These are phyloP conservation scores for Platanista minor DNA, from an alignment of 2,113 vertebrate genomes.

Conservation along the genomic window DNA sequence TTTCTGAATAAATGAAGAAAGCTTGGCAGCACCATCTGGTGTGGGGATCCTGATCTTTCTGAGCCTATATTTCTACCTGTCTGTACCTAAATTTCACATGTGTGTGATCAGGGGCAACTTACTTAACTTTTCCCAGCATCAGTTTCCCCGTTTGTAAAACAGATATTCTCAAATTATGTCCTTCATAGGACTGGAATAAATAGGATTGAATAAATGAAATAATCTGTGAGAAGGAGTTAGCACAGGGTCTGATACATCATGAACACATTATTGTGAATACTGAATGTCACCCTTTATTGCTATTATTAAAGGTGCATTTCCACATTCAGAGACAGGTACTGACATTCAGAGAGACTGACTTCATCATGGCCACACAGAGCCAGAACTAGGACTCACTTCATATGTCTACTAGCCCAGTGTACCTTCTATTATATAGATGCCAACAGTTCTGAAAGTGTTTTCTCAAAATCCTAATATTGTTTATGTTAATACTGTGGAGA, in stretches of 20 bases:
- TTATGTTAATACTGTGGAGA: neutral
- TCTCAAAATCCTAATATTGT: neutral
- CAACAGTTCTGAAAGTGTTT: neutral
- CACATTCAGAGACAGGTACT: neutral
- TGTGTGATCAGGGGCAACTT: neutral
- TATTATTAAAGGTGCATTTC: neutral
- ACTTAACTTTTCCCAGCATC: neutral
- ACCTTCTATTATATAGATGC: neutral
- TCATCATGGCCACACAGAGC: neutral
- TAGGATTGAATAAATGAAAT: neutral
- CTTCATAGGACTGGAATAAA: neutral
- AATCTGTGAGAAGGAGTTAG: neutral
- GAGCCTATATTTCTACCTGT: neutral
- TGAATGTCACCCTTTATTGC: neutral
- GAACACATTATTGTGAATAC: neutral
- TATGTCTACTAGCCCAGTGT: neutral
- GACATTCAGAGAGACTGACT: neutral
- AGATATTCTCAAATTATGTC: neutral
- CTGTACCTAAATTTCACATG: neutral
- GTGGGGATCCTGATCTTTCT: neutral
- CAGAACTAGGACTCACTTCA: neutral
- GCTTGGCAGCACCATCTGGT: neutral
- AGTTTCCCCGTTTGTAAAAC: neutral
- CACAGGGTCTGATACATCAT: neutral
- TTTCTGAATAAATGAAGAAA: neutral